phyloP scores from a whole-genome alignment of 2,113 vertebrate species.

The Mellivora capensis region DNA sequence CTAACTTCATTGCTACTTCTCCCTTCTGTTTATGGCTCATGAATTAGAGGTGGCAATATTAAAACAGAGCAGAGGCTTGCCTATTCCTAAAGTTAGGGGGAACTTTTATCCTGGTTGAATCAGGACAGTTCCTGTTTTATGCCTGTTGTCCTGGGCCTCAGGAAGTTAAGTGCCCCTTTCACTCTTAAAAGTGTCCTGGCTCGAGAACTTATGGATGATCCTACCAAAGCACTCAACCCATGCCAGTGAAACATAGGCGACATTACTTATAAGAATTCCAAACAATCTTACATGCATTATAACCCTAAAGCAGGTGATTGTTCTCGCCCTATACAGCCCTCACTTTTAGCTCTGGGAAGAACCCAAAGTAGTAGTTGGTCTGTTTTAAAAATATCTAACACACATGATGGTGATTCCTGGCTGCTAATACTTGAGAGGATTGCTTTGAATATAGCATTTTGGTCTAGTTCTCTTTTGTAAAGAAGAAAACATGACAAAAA shows the following conservation, averaged over 20 bases:
- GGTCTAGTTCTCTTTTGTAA: not conserved
- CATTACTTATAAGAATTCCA: not conserved
- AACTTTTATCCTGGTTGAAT: not conserved
- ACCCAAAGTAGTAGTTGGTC: not conserved
- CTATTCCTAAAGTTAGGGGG: not conserved
- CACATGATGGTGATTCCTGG: not conserved
- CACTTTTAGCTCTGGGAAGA: not conserved
- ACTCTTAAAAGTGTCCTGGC: not conserved
- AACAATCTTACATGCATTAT: not conserved
- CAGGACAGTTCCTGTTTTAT: not conserved
- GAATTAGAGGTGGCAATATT: not conserved
- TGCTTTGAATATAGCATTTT: not conserved
- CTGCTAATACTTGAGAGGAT: not conserved
- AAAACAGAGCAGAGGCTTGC: not conserved
- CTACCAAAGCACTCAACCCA: not conserved
- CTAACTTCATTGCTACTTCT: not conserved
- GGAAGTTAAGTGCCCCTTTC: not conserved
- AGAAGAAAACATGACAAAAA: conserved; percentile 11
- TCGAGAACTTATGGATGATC: not conserved
- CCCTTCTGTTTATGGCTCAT: not conserved
- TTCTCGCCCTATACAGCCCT: not conserved
- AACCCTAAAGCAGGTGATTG: not conserved
- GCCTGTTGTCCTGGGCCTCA: not conserved
- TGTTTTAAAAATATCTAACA: not conserved
- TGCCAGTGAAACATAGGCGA: not conserved